A percentile compares a stretch with the other conserved stretches of the same genome.
phyloP scores from a whole-genome alignment of 2,797 vertebrate genomes.

The Todus mexicanus region DNA sequence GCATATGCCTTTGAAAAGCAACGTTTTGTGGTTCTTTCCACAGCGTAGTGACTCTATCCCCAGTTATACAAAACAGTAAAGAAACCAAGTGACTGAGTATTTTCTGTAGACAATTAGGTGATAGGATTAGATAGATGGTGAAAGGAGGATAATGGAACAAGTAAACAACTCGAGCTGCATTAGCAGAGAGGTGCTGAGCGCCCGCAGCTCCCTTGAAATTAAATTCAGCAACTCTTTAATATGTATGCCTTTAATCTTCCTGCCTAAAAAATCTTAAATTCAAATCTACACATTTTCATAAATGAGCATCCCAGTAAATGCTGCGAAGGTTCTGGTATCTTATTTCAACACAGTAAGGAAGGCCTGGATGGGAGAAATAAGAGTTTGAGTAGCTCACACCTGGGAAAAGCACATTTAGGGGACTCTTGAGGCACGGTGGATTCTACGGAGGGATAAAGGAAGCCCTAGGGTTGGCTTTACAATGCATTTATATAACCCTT shows the following conservation, averaged over 20 bases:
- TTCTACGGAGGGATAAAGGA: not conserved
- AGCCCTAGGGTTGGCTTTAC: not conserved
- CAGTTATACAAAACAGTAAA: constrained; percentile 39
- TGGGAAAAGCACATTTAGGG: not conserved
- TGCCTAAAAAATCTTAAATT: not conserved
- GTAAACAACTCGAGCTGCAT: constrained; percentile 36
- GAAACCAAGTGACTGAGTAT: not conserved
- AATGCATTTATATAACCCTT: not conserved
- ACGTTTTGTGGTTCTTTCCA: constrained; percentile 48
- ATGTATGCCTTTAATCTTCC: not conserved
- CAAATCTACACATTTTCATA: constrained; percentile 12
- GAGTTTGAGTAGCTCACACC: not conserved
- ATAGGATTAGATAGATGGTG: constrained; percentile 40
- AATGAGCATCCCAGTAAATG: not conserved
- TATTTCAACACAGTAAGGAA: not conserved
- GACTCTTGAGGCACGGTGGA: not conserved
- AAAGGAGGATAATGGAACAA: constrained; percentile 38
- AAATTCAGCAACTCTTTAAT: not conserved
- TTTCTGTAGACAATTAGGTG: constrained; percentile 44
- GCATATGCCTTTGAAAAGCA: constrained; percentile 14
- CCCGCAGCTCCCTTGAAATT: not conserved
- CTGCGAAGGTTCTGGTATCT: not conserved
- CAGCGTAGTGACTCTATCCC: constrained; percentile 51
- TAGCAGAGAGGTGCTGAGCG: not conserved
- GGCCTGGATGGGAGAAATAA: not conserved